phyloP scores from a whole-genome alignment of 2,113 vertebrate genomes.

The Megatriorchis doriae region DNA sequence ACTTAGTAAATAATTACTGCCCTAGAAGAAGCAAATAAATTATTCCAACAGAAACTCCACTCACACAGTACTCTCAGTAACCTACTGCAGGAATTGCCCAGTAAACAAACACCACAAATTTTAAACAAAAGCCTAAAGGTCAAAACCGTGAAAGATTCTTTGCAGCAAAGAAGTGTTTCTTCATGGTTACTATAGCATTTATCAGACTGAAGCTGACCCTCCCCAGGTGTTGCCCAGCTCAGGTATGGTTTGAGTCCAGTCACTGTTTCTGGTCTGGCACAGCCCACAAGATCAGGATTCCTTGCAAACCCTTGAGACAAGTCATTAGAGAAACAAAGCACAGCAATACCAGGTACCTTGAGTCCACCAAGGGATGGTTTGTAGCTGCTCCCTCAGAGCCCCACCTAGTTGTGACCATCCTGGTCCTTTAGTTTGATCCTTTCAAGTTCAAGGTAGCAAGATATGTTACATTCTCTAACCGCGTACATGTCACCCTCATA shows the following conservation, averaged over 20 bases:
- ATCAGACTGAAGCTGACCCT: background rate
- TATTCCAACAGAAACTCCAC: slow-evolving; percentile 14
- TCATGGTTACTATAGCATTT: background rate
- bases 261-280: background rate
- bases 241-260: background rate
- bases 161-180: background rate
- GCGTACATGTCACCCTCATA: background rate
- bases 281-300: background rate
- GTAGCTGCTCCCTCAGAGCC: background rate
- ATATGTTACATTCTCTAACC: fast-evolving
- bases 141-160: background rate
- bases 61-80: background rate
- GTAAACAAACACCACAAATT: background rate
- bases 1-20: slow-evolving; percentile 42
- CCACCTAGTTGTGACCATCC: background rate
- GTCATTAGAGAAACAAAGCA: background rate
- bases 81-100: background rate
- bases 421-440: background rate
- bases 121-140: background rate
- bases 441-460: background rate
- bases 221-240: background rate
- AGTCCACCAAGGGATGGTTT: background rate
- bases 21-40: background rate
- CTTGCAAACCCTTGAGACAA: background rate
- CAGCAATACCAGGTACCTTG: fast-evolving